A percentile compares a stretch with the other conserved stretches of the same genome.
phyloP scores from a whole-genome alignment of 2,888 invertebrate genomes.

The Ennomos fuscantarius region DNA sequence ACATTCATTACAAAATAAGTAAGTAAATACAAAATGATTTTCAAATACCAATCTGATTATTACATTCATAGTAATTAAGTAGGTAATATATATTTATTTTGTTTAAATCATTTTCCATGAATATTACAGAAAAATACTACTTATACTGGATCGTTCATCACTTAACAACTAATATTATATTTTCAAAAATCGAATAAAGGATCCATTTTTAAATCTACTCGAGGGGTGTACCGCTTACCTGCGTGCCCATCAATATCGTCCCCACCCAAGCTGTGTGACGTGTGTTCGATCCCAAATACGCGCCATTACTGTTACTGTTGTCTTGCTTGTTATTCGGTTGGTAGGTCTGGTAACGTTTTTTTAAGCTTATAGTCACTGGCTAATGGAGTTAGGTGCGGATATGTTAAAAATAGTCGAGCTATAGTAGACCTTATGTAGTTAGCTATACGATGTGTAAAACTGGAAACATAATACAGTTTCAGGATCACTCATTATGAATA shows the following conservation, averaged over 20 bases:
- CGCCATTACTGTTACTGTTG: conserved; percentile 66
- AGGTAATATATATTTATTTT: no score
- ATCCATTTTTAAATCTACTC: conserved; percentile 56
- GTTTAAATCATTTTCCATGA: no score
- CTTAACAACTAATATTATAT: conserved; percentile 26
- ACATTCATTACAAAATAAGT: no score
- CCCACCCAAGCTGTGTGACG: conserved; percentile 51
- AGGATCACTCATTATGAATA: no score
- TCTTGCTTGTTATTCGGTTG: conserved; percentile 47
- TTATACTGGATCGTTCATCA: not conserved
- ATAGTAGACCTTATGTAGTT: no score
- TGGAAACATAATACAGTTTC: no score
- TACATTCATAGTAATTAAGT: no score
- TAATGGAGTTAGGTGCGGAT: not conserved
- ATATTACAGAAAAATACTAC: no score
- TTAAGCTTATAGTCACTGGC: conserved; percentile 2
- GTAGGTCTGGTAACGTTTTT: conserved; percentile 9
- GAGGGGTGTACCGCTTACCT: conserved; percentile 68
- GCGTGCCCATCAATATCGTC: conserved; percentile 72
- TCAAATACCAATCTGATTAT: no score
- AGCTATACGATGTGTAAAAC: no score
- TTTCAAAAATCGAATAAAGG: conserved; percentile 40
- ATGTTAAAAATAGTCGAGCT: not conserved
- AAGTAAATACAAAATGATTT: no score
- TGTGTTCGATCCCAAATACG: conserved; percentile 49